These are phyloP conservation scores for Stomatorhinus ivindoensis DNA, from an alignment of 2,113 vertebrate genomes.

Conservation along the genomic window DNA sequence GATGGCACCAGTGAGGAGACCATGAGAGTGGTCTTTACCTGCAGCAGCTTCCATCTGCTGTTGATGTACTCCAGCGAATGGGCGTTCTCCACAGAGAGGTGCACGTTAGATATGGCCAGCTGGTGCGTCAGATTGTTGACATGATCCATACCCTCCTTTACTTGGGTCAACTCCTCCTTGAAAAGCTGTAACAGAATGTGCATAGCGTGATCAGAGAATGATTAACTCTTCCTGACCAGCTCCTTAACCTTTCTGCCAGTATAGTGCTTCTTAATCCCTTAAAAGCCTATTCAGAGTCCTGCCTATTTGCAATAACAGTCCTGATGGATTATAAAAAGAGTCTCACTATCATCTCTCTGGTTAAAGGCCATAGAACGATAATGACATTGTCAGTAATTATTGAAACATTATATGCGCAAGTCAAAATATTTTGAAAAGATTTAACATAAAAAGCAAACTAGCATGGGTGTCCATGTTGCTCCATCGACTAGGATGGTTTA, in stretches of 20 bases:
- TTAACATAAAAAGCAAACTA: background rate
- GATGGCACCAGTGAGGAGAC: background rate
- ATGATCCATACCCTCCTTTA: conserved; percentile 68
- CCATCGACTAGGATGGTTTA: background rate
- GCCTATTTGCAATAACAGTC: background rate
- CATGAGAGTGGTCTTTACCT: conserved; percentile 49
- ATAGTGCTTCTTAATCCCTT: background rate
- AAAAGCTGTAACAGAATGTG: conserved; percentile 53
- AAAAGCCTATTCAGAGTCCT: background rate
- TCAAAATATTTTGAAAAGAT: background rate
- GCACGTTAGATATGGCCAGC: conserved; percentile 71
- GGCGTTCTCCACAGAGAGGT: conserved; percentile 71
- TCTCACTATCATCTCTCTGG: background rate
- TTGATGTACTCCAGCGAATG: conserved; percentile 67
- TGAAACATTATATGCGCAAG: background rate
- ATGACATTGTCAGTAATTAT: background rate
- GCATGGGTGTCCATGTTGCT: background rate
- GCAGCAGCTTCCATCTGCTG: conserved; percentile 66
- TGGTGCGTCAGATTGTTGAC: conserved; percentile 72
- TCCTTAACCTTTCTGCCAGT: background rate
- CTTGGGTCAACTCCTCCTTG: conserved; percentile 67
- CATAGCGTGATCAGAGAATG: background rate
- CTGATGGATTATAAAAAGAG: background rate
- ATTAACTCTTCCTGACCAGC: background rate
- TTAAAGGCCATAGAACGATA: background rate